Base-by-base conservation (phyloP, 2,797 vertebrate genomes). In the Oryzias dopingdopingensis region DNA sequence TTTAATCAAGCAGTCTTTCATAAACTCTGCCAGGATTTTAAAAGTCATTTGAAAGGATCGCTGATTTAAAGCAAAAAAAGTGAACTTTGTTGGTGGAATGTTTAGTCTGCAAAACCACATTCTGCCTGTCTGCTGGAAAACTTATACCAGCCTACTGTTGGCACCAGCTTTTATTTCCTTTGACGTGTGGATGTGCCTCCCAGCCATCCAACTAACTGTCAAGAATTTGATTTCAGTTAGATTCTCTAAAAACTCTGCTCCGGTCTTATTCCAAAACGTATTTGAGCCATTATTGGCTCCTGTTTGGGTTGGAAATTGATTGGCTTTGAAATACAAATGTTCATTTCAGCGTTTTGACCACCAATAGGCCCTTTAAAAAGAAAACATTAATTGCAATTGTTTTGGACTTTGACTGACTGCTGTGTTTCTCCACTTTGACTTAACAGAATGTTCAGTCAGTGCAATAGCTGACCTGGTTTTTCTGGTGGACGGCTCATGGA, bases 401-500 rank as follows among this genome's bases (percentile, higher is more conserved):
- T 45, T 52, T 3, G 22, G 20, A 41, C 49, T 6, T 32, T 51
- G 42, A 63, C 48, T 62, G 24, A 67, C 42, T 29, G 6, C 49
- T 23, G 42, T 47, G 49, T 76, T 52, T 58, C 43, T 69, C 72
- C 15, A 0, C 43, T 17, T 5, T 74, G 50, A 66, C 26, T 50
- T 26, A 86, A 81, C 89, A 98, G 97, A 90, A 77, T 99, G 97
- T 74, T 97, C 96, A 18, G 81, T 95, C 84, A 96, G 94, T 72
- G 93, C 96, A 53, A 86, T 96, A 75, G 92, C 95, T 59, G 97
- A 99, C 84, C 83, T 99, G 77, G 95, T 94, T 61, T 98, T 99
- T 70, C 92, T 99, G 61, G 95, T 99, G 83, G 97, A 99, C 55
- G 97, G 97, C 57, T 99, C 96, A 48, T 99, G 97, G 97, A 99